Evolutionary conservation across 2,888 invertebrate genomes (phyloP).

Genomic region (Rhaphigaster nebulosa): DNA sequence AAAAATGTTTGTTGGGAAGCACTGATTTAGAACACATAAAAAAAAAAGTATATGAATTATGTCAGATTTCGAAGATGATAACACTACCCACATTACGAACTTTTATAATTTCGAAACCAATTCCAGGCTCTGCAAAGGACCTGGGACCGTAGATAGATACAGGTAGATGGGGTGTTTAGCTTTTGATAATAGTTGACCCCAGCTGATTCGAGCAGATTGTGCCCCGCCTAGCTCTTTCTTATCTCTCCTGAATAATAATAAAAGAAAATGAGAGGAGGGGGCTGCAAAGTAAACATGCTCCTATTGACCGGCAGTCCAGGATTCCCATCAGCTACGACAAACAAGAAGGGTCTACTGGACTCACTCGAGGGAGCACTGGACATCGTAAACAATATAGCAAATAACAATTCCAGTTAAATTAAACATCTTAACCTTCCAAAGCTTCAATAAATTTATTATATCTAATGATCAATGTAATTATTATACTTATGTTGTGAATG

Average conservation of each 20-base stretch:
- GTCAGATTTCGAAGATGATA: not conserved
- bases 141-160: not conserved
- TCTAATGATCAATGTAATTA: no score
- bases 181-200: not conserved
- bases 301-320: not conserved
- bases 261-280: slow-evolving; percentile 3
- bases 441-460: not conserved
- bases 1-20: no score
- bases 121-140: not conserved
- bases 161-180: not conserved
- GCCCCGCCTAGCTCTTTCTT: not conserved
- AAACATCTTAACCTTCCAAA: not conserved
- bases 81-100: not conserved
- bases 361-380: not conserved
- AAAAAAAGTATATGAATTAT: not conserved
- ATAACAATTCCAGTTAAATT: not conserved
- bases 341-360: not conserved
- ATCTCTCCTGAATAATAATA: slow-evolving; percentile 27
- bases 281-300: not conserved
- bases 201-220: not conserved
- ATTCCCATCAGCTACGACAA: slow-evolving; percentile 3
- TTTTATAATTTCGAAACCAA: not conserved
- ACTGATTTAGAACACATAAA: no score
- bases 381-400: not conserved
- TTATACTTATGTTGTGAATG: no score